Conservation (phyloP, 2,888 invertebrate species). For the Hemicrepidius hirtus region DNA sequence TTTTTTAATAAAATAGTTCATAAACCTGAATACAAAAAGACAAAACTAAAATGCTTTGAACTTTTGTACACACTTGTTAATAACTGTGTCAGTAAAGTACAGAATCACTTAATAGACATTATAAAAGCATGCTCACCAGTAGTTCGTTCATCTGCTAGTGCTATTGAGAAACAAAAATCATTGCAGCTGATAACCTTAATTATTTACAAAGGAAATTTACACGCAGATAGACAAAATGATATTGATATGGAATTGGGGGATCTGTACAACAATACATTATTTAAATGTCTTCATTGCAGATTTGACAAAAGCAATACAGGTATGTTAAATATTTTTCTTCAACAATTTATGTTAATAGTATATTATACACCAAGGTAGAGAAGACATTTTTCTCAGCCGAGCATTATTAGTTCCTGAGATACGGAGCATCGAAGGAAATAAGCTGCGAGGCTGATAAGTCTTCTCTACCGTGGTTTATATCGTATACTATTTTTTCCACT, state of each 20-base stretch:
- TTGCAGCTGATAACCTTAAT: conserved; percentile 59
- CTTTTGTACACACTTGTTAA: conserved; percentile 65
- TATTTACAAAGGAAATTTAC: conserved; percentile 40
- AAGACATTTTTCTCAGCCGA: no score
- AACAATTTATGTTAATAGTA: neutral
- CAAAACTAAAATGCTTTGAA: conserved; percentile 61
- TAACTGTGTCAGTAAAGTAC: conserved; percentile 62
- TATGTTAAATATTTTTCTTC: conserved; percentile 42
- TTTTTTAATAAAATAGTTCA: conserved; percentile 59
- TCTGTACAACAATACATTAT: conserved; percentile 53
- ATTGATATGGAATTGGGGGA: conserved; percentile 50
- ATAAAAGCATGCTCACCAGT: conserved; percentile 61
- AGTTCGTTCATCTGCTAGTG: conserved; percentile 55
- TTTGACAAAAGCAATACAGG: conserved; percentile 59
- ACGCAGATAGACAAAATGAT: conserved; percentile 54
- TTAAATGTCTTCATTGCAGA: conserved; percentile 54
- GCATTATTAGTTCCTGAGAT: no score
- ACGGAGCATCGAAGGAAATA: no score
- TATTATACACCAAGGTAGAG: neutral
- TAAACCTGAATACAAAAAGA: conserved; percentile 59
- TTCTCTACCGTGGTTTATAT: no score
- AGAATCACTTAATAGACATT: conserved; percentile 62
- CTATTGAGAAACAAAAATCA: conserved; percentile 62
- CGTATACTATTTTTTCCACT: no score
- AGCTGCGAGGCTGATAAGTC: no score